Evolutionary conservation across 2,888 invertebrate genomes (phyloP).

Genomic region (Andrena camellia): DNA sequence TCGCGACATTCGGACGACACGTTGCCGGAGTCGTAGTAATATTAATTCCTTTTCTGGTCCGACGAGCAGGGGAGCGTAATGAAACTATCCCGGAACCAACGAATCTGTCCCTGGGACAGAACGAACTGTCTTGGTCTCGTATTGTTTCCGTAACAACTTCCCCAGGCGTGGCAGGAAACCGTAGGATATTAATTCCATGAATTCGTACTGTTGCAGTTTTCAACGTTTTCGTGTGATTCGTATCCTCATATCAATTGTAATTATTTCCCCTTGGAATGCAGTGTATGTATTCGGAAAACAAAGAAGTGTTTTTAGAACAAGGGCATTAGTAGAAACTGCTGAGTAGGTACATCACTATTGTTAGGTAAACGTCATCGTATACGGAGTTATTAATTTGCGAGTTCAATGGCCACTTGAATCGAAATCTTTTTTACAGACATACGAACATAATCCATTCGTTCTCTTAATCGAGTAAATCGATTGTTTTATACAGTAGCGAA

Average conservation of each 20-base stretch:
- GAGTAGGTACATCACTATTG: not conserved
- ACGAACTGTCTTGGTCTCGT: not conserved
- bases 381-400: not conserved
- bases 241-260: not conserved
- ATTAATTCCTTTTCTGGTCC: slow-evolving; percentile 3
- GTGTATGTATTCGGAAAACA: slow-evolving; percentile 4
- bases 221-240: not conserved
- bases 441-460: not conserved
- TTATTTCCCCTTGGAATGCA: not conserved
- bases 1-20: slow-evolving; percentile 6
- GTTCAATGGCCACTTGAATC: slow-evolving; percentile 20
- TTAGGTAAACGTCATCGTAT: slow-evolving; percentile 6
- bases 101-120: not conserved
- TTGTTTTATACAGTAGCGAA: slow-evolving; percentile 14
- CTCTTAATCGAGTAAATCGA: not conserved
- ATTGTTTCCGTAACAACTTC: no score
- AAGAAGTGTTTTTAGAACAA: slow-evolving; percentile 17
- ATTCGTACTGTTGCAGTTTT: not conserved
- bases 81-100: not conserved
- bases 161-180: not conserved
- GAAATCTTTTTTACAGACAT: slow-evolving; percentile 1
- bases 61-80: not conserved
- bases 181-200: not conserved
- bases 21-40: slow-evolving; percentile 24
- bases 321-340: slow-evolving; percentile 41